Evolutionary conservation across 2,888 invertebrate species (phyloP).

Genomic region (Xanthorhoe designata): DNA sequence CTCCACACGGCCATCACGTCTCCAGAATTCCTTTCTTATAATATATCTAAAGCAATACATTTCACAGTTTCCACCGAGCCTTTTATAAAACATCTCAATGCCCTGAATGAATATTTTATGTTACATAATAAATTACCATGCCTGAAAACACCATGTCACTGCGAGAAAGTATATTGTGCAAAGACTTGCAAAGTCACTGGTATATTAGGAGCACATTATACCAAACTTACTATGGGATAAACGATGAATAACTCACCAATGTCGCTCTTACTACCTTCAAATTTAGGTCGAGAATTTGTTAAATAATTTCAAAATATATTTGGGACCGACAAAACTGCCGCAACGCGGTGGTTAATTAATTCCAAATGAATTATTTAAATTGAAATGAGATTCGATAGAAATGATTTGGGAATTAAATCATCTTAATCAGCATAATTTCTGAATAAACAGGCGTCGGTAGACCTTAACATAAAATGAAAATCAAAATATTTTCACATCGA

Average conservation of each 20-base stretch:
- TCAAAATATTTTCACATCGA: background rate
- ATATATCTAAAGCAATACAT: background rate
- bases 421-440: conserved; percentile 8
- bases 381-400: conserved; percentile 19
- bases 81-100: conserved; percentile 9
- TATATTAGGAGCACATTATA: conserved; percentile 57
- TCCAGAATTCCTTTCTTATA: background rate
- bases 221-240: conserved; percentile 53
- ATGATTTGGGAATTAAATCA: conserved; percentile 7
- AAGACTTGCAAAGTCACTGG: conserved; percentile 51
- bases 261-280: conserved; percentile 9
- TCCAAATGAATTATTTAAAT: conserved; percentile 25
- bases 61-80: conserved; percentile 1
- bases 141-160: conserved; percentile 47
- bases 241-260: conserved; percentile 43
- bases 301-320: conserved; percentile 22
- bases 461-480: background rate
- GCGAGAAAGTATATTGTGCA: conserved; percentile 48
- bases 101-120: conserved; percentile 26
- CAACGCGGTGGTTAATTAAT: conserved; percentile 27
- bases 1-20: background rate
- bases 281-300: conserved; percentile 31
- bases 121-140: conserved; percentile 42
- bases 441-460: background rate
- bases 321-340: conserved; percentile 31